Base-by-base conservation (phyloP, 2,797 vertebrate species). In the Acropternis orthonyx region DNA sequence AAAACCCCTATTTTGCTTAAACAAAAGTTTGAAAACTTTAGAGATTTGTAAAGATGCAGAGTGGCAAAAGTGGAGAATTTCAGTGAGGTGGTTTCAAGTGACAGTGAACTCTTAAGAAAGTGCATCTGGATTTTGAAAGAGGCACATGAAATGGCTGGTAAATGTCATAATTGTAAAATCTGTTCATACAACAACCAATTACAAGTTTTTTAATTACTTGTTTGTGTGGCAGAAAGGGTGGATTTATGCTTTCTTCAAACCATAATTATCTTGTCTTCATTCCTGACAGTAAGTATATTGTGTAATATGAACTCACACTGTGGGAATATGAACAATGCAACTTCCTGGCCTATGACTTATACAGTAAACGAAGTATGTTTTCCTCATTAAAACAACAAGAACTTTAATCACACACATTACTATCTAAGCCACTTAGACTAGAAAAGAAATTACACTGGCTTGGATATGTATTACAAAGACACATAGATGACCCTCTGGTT, bases 211-310 rank as follows among this genome's bases (percentile, higher is more conserved):
- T 98, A 98, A 98, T 98, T 97, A 97, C 95, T 96, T 58, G 34
- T 98, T 98, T 97, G 87, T 96, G 67, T 89, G 90, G 62, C 93
- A 89, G 78, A 91, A 92, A 96, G 95, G 95, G 94, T 94, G 95
- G 94, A 95, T 97, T 98, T 97, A 96, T 94, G 68, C 81, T 90
- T 96, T 96, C 89, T 97, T 95, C 97, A 96, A 97, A 95, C 96
- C 88, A 63, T 98, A 98, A 98, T 98, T 98, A 98, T 97, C 98
- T 98, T 89, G 89, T 98, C 98, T 98, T 95, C 86, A 86, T 95
- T 95, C 96, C 94, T 98, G 97, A 98, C 98, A 98, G 96, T 91
- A 96, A 98, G 96, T 93, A 96, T 92, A 97, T 98, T 97, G 95
- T 97, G 97, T 97, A 97, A 97, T 32, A 81, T 54, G 62, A 96